Base-by-base conservation (phyloP, 2,113 vertebrate genomes). In the Epinephelus lanceolatus region DNA sequence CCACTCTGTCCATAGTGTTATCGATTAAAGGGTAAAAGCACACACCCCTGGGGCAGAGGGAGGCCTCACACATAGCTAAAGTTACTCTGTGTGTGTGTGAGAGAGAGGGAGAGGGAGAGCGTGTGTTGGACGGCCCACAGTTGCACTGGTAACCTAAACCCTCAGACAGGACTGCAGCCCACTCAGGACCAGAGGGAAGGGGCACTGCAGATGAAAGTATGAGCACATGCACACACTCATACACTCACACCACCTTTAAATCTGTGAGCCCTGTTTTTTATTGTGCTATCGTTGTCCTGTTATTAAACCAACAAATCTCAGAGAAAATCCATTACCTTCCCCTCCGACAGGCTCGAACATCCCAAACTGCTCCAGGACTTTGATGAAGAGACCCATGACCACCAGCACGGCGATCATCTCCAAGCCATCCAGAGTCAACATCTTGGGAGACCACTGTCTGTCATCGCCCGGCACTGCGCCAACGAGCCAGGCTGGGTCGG, bases 351-450 rank as follows among this genome's bases (percentile, higher is more conserved):
- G 96, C 95, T 99, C 97, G 92, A 99, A 97, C 95, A 99, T 96
- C 93, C 98, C 98, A 96, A 99, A 99, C 93, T 99, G 97, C 95
- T 99, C 98, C 96, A 99, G 95, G 84, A 97, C 96, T 95, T 99
- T 99, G 91, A 99, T 97, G 96, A 99, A 99, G 76, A 99, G 97
- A 80, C 96, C 97, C 96, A 99, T 99, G 93, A 99, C 96, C 95
- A 98, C 95, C 94, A 99, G 93, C 85, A 99, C 97, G 14, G 96
- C 98, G 93, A 99, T 97, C 96, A 99, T 96, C 92, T 99, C 98
- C 93, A 99, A 96, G 92, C 98, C 97, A 91, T 99, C 98, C 95
- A 99, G 95, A 96, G 94, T 98, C 96, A 99, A 97, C 96, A 91
- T 97, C 95, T 94, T 93, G 71, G 71, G 56, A 73, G 76, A 70